Base-by-base conservation (phyloP, 1,140 invertebrate genomes). In the Panonychus citri region DNA sequence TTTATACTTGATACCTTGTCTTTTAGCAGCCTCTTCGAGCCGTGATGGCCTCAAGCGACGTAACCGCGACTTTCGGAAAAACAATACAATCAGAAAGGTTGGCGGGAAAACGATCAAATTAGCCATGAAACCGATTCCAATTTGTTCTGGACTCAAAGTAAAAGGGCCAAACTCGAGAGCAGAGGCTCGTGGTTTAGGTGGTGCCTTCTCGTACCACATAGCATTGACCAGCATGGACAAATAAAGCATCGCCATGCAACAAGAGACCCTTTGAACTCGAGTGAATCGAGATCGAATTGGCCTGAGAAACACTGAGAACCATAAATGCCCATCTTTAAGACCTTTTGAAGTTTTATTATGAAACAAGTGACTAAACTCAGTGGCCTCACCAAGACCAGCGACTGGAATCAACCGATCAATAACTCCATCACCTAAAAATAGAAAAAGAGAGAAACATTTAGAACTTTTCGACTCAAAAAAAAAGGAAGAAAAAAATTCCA, bases 211-310 rank as follows among this genome's bases (percentile, higher is more conserved):
- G 55, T 76, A 77, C 64, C 74, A 77, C 72, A 77, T 73, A 28
- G 74, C 74, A 62, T 75, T 77, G 17, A 71, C 67, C 57, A 77
- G 58, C 75, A 77, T 76, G 37, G 71, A 70, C 1, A 75, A 62
- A 52, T 70, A 75, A 4, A 77, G 65, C n/a, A 76, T 66, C 46
- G 71, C 70, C 58, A 75, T 68, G 60, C 74, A 76, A 51, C 72
- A 73, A 7, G 73, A 73, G n/a, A 75, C 68, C 37, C 75, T 60
- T 65, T 77, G 71, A 3, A 67, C 61, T 52, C 73, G 59, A 3
- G 73, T 75, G 59, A 76, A 76, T 27, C 74, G 63, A 46, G 71
- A 74, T 42, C 70, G 64, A 4, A 73, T 69, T 15, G 75, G 74
- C 30, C 75, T 62, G 30, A 72, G 66, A 60, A 77, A 70, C 5